phyloP scores from a whole-genome alignment of 2,888 invertebrate species.

The Aspidiotus destructor region DNA sequence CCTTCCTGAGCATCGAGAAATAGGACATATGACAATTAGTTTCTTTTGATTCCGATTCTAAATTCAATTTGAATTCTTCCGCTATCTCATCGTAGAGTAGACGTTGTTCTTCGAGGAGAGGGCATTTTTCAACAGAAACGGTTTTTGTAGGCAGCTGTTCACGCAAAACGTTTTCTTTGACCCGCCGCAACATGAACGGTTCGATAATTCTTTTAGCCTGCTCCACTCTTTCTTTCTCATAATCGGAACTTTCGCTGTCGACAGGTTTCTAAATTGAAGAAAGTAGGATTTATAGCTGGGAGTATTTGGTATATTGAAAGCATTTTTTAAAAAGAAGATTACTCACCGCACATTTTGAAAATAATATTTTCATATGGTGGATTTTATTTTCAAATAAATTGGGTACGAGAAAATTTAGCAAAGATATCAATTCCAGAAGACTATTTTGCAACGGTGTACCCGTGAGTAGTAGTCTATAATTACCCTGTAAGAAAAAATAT shows the following conservation, averaged over 20 bases:
- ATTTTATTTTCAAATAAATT: conserved; percentile 82
- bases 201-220: conserved; percentile 93
- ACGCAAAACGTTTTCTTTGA: conserved; percentile 75
- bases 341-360: conserved; percentile 63
- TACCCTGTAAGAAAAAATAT: conserved; percentile 51
- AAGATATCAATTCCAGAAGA: conserved; percentile 85
- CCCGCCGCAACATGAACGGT: conserved; percentile 80
- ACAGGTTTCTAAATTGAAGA: conserved; percentile 27
- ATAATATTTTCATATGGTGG: conserved; percentile 75
- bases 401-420: conserved; percentile 93
- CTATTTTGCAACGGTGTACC: conserved; percentile 97
- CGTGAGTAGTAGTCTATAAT: conserved; percentile 76
- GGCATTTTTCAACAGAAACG: conserved; percentile 56
- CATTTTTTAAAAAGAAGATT: neutral
- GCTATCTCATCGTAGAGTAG: conserved; percentile 66
- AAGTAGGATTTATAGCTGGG: neutral
- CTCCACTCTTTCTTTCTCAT: conserved; percentile 79
- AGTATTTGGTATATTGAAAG: neutral
- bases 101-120: conserved; percentile 63
- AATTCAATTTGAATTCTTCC: conserved; percentile 48
- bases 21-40: conserved; percentile 55
- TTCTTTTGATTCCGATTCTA: conserved; percentile 31
- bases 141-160: conserved; percentile 70
- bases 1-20: conserved; percentile 88
- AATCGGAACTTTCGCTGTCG: conserved; percentile 46